Percentiles rank a stretch among this genome's conserved stretches.
Evolutionary conservation across 2,797 vertebrate genomes (phyloP).

Genomic region (Spinus olivaceus): DNA sequence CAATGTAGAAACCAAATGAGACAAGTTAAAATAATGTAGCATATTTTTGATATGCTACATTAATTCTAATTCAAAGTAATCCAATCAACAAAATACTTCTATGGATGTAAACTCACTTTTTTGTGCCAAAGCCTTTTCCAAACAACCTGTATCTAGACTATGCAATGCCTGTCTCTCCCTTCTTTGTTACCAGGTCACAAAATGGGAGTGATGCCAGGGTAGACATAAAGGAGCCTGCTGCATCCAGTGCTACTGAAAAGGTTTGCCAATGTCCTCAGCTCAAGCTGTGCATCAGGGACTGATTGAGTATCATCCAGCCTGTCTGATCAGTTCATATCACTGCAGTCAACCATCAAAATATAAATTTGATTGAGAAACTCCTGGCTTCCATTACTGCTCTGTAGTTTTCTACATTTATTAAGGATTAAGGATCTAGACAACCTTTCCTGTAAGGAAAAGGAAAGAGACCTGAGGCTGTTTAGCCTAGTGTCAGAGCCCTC

Average conservation of each 20-base stretch:
- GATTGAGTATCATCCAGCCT: background rate
- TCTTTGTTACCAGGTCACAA: background rate
- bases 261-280: background rate
- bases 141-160: background rate
- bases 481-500: background rate
- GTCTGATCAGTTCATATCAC: background rate
- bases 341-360: background rate
- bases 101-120: background rate
- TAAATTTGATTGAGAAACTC: background rate
- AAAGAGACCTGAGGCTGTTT: background rate
- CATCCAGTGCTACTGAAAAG: background rate
- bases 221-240: background rate
- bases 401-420: background rate
- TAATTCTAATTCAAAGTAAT: background rate
- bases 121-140: background rate
- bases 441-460: background rate
- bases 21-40: background rate
- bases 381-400: background rate
- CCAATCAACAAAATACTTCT: background rate
- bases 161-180: fast-evolving
- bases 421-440: background rate
- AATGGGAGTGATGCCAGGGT: background rate
- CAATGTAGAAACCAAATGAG: background rate
- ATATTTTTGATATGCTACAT: background rate
- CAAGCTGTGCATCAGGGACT: background rate